Evolutionary conservation across 1,140 invertebrate species (phyloP), one percentile per base, ranked within the genome.

Genomic region (Aradophagus sp.): DNA sequence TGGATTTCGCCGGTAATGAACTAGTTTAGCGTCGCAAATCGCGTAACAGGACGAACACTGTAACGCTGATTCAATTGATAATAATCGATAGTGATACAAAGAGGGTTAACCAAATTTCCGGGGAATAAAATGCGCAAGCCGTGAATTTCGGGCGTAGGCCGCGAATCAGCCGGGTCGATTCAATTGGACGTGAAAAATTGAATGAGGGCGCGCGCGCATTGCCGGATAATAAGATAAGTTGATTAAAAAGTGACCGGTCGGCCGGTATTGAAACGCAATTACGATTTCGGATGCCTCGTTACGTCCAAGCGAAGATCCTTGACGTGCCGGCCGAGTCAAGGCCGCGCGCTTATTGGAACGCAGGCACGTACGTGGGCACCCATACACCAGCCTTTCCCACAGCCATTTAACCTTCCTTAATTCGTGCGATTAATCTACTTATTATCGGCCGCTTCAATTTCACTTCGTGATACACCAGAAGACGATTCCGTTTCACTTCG

Each of bases 251-350:
- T 79, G 71, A 77, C 75, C 77, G 62, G 62, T 61, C 65, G 71
- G 68, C 68, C 71, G n/a, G 70, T 76, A 74, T 53, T 52, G 55
- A 53, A 76, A 80, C 55, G 63, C 71, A 76, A 82, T 83, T 80
- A 78, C 72, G 75, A 80, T 82, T 82, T 81, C 77, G 77, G 74
- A 81, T 75, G 80, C 76, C 74, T 81, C 80, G 80, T 80, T 81
- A 78, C 77, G 69, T 65, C 52, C 35, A 47, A 70, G 42, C 31
- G 29, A 44, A 50, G 38, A 58, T 62, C 55, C 63, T 67, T 67
- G 62, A 50, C 36, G 58, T 26, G 32, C 17, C 31, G 23, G 53
- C 29, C 56, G 45, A 56, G 47, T 38, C 56, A 67, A 73, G 62
- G 62, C 70, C 47, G 52, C 12, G 35, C 55, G 44, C 20, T 48